These are phyloP conservation scores for Zaprionus ornatus DNA, from an alignment of 1,140 invertebrate species.

Conservation along the genomic window DNA sequence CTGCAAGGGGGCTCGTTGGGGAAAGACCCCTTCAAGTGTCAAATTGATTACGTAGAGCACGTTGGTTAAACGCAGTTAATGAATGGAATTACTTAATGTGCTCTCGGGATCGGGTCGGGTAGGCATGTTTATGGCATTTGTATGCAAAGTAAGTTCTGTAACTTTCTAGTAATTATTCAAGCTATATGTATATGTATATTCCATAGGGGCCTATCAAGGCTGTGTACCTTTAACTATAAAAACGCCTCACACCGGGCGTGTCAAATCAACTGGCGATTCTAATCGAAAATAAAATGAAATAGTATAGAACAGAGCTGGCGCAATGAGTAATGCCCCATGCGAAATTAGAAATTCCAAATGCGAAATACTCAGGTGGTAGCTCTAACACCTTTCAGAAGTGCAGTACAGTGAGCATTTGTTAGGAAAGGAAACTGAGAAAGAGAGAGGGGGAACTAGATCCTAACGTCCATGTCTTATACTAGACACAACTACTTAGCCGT, in stretches of 20 bases:
- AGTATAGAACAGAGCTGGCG: neutral
- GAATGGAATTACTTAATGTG: conserved; percentile 56
- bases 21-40: conserved; percentile 57
- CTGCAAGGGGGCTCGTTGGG: neutral
- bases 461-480: no score
- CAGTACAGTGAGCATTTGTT: neutral
- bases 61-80: conserved; percentile 59
- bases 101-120: neutral
- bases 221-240: conserved; percentile 11
- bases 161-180: neutral
- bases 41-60: conserved; percentile 67
- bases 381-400: neutral
- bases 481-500: no score
- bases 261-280: conserved; percentile 2
- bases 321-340: neutral
- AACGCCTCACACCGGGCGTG: neutral
- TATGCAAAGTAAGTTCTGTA: conserved; percentile 17
- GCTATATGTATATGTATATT: neutral
- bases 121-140: conserved; percentile 13
- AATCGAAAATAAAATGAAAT: neutral
- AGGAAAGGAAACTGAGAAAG: neutral
- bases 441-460: no score
- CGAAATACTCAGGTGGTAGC: neutral
- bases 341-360: neutral
- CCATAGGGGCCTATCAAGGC: conserved; percentile 9